A percentile compares a stretch with the other conserved stretches of the same genome.
These are phyloP conservation scores for Cyprinodon diabolis DNA, from an alignment of 2,797 vertebrate genomes.

Conservation along the genomic window DNA sequence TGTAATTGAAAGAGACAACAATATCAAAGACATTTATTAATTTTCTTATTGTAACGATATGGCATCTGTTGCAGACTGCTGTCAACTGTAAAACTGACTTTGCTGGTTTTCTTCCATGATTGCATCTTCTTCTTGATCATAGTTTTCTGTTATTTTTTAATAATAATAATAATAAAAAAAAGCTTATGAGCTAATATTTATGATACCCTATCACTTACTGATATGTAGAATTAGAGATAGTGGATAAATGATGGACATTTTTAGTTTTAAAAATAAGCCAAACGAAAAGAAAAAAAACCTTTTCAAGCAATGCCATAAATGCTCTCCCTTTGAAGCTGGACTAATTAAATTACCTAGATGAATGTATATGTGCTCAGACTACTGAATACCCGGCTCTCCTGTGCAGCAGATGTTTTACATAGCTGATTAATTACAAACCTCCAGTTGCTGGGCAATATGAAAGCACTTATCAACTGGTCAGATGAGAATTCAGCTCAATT, in stretches of 20 bases:
- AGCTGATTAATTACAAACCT: conserved; percentile 46
- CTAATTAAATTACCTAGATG: conserved; percentile 36
- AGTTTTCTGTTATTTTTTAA: background rate
- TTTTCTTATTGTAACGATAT: background rate
- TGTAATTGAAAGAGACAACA: background rate
- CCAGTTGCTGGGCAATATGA: conserved; percentile 34
- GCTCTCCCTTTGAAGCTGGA: conserved; percentile 24
- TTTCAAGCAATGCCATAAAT: conserved; percentile 17
- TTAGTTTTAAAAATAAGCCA: background rate
- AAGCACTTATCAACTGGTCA: conserved; percentile 34
- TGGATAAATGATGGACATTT: conserved; percentile 2
- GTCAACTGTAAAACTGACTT: background rate
- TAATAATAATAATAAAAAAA: background rate
- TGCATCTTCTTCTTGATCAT: background rate
- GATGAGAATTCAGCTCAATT: conserved; percentile 20
- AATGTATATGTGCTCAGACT: conserved; percentile 17
- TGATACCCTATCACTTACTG: background rate
- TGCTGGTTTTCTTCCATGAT: background rate
- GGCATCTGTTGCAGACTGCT: background rate
- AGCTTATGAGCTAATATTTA: background rate
- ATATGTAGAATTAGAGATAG: background rate
- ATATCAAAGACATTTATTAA: background rate
- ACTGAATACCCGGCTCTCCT: conserved; percentile 8
- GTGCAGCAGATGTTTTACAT: conserved; percentile 42
- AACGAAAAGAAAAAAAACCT: background rate